phyloP scores from a whole-genome alignment of 2,888 invertebrate genomes.

The Atrina japonica region DNA sequence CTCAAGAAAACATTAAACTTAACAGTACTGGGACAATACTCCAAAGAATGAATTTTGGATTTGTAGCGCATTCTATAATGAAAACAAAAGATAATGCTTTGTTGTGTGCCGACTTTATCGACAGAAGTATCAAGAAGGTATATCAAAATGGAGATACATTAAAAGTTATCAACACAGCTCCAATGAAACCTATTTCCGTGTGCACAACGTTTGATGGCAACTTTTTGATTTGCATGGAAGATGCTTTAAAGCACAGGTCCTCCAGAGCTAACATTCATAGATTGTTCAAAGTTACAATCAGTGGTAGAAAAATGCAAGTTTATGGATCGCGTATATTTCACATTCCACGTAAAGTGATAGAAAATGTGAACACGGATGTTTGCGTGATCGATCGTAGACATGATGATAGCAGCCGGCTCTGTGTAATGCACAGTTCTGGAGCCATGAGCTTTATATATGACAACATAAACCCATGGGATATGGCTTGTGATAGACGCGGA shows the following conservation, averaged over 20 bases:
- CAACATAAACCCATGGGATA: constrained; percentile 1
- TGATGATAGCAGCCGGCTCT: constrained; percentile 10
- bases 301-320: constrained; percentile 5
- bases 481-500: constrained; percentile 2
- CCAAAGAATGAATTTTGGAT: constrained; percentile 1
- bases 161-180: constrained; percentile 14
- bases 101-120: constrained; percentile 4
- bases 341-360: constrained; percentile 5
- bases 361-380: constrained; percentile 8
- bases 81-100: constrained; percentile 7
- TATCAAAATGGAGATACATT: not conserved
- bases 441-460: not conserved
- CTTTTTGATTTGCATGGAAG: constrained; percentile 9
- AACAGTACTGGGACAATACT: constrained; percentile 2
- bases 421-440: not conserved
- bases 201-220: constrained; percentile 14
- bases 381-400: constrained; percentile 12
- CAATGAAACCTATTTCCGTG: constrained; percentile 2
- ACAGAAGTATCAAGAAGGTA: constrained; percentile 1
- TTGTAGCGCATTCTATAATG: not conserved
- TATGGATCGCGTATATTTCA: constrained; percentile 4
- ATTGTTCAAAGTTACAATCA: constrained; percentile 12
- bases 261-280: not conserved
- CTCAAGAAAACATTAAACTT: constrained; percentile 3
- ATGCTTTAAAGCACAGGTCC: not conserved